phyloP scores from a whole-genome alignment of 2,797 vertebrate genomes.

The Enteromius unitaeniatus region DNA sequence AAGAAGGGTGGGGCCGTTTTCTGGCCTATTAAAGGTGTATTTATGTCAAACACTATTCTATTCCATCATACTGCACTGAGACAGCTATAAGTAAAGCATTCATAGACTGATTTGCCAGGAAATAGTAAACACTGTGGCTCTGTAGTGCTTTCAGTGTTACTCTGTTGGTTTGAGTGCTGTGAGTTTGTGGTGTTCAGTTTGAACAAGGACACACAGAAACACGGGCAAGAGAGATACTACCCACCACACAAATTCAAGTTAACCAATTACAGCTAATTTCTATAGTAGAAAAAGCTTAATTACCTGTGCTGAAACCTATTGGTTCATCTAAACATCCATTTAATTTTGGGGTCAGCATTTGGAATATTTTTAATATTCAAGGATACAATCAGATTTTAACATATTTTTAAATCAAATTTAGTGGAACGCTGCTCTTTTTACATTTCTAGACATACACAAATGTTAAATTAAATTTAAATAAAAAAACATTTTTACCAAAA shows the following conservation, averaged over 20 bases:
- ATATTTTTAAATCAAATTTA: too few relatives aligned
- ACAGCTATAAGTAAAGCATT: constrained; percentile 5
- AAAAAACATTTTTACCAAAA: too few relatives aligned
- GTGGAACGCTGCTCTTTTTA: neutral
- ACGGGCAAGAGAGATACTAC: neutral
- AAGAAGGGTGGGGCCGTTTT: neutral
- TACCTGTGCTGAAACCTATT: neutral
- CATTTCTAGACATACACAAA: neutral
- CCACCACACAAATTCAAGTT: neutral
- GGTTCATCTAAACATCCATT: too few relatives aligned
- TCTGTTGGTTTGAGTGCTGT: neutral
- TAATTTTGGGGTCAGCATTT: neutral
- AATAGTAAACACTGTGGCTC: constrained; percentile 14
- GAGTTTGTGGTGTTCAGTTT: neutral
- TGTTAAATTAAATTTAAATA: neutral
- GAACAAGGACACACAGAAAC: neutral
- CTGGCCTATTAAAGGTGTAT: neutral
- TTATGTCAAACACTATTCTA: neutral
- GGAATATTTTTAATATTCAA: too few relatives aligned
- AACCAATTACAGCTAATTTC: neutral
- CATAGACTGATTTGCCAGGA: neutral
- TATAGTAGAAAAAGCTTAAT: neutral
- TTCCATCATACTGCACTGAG: too few relatives aligned
- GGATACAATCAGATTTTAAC: neutral
- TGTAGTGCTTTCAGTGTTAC: neutral